A percentile compares a stretch with the other conserved stretches of the same genome.
Conservation (phyloP, 2,113 vertebrate species). For the Girardinichthys multiradiatus region DNA sequence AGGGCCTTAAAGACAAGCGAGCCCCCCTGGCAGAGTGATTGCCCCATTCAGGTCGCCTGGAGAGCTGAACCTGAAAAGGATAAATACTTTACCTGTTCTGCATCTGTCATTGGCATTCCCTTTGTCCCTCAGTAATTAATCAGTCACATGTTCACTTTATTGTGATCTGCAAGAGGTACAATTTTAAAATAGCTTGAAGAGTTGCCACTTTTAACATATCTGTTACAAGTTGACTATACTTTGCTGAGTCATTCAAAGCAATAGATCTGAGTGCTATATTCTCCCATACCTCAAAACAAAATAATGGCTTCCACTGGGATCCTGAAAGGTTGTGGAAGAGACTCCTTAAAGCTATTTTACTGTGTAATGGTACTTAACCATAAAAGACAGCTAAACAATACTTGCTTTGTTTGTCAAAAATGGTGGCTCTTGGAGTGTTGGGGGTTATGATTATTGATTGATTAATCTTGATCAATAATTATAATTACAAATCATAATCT, state of each 20-base stretch:
- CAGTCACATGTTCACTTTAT: constrained; percentile 36
- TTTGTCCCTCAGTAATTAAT: constrained; percentile 60
- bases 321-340: neutral
- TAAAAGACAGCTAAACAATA: neutral
- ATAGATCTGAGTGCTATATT: neutral
- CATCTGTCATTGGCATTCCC: constrained; percentile 61
- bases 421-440: no score
- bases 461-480: no score
- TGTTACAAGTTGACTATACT: neutral
- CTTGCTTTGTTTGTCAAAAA: no score
- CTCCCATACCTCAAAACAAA: neutral
- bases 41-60: constrained; percentile 26
- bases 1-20: neutral
- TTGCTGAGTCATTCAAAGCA: neutral
- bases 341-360: neutral
- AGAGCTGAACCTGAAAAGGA: constrained; percentile 43
- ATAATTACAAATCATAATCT: no score
- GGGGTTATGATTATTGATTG: no score
- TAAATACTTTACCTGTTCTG: constrained; percentile 50
- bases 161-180: constrained; percentile 46
- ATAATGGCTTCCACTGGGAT: neutral
- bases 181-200: constrained; percentile 41
- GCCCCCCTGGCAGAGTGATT: constrained; percentile 32
- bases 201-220: neutral
- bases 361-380: neutral